Percentiles rank a stretch among this genome's conserved stretches.
Conservation (phyloP, 2,888 invertebrate genomes). For the Drosophila mimetica region DNA sequence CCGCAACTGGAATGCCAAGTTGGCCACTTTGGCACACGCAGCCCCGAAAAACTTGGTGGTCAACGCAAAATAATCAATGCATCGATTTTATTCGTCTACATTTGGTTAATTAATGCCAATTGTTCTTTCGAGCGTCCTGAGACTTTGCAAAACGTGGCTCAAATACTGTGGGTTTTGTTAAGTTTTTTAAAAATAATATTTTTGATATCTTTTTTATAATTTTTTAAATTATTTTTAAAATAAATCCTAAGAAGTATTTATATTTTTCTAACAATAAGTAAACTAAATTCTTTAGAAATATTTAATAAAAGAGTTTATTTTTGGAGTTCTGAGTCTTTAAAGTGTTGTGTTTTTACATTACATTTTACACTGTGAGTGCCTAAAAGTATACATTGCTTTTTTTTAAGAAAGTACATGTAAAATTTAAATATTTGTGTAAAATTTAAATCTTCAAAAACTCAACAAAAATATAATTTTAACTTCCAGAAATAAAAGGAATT, state of each 20-base stretch:
- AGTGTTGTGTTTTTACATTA: too few relatives aligned
- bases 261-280: too few relatives aligned
- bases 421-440: not conserved
- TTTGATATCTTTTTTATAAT: too few relatives aligned
- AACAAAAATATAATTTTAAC: not conserved
- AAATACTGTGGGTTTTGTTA: not conserved
- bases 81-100: conserved; percentile 59
- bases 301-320: too few relatives aligned
- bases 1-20: conserved; percentile 25
- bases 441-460: not conserved
- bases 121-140: conserved; percentile 15
- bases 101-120: conserved; percentile 61
- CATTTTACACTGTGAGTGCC: too few relatives aligned
- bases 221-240: too few relatives aligned
- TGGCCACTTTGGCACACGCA: conserved; percentile 13
- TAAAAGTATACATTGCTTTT: not conserved
- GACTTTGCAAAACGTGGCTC: not conserved
- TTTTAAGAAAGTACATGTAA: not conserved
- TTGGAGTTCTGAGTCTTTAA: too few relatives aligned
- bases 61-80: conserved; percentile 61
- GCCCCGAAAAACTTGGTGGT: conserved; percentile 12
- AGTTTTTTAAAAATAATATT: too few relatives aligned
- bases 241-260: too few relatives aligned
- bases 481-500: too few relatives aligned
- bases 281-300: too few relatives aligned